These are phyloP conservation scores for Cerastoderma edule DNA, from an alignment of 2,888 invertebrate species.

Conservation along the genomic window DNA sequence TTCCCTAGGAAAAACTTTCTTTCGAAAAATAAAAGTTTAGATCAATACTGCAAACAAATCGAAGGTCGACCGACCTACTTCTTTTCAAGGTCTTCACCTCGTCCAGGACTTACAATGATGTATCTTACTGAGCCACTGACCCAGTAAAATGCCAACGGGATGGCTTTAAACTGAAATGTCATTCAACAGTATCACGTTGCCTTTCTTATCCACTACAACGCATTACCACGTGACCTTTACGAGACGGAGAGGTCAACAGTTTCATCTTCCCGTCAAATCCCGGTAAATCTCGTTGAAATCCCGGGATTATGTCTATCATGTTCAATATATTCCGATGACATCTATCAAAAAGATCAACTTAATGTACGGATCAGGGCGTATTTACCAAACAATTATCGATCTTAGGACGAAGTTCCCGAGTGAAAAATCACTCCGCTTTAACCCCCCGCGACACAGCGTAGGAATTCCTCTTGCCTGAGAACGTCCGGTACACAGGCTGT, in stretches of 20 bases:
- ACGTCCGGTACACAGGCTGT: slow-evolving; percentile 1
- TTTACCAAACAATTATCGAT: slow-evolving; percentile 24
- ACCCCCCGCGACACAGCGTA: slow-evolving; percentile 13
- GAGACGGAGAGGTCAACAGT: slow-evolving; percentile 21
- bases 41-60: too few species aligned
- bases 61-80: too few species aligned
- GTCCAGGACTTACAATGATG: too few species aligned
- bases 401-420: not conserved
- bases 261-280: slow-evolving; percentile 24
- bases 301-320: slow-evolving; percentile 24
- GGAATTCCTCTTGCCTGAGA: slow-evolving; percentile 21
- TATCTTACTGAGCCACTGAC: too few species aligned
- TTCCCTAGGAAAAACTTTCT: too few species aligned
- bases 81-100: too few species aligned
- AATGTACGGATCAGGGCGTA: slow-evolving; percentile 14
- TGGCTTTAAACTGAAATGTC: too few species aligned
- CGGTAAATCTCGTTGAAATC: slow-evolving; percentile 20
- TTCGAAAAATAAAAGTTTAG: too few species aligned
- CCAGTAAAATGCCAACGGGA: too few species aligned
- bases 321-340: too few species aligned
- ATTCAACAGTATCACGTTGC: too few species aligned
- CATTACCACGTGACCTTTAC: slow-evolving; percentile 23
- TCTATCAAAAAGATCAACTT: slow-evolving; percentile 15
- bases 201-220: not conserved
- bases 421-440: slow-evolving; percentile 17